phyloP scores from a whole-genome alignment of 2,888 invertebrate species.

The Philereme vetulata region DNA sequence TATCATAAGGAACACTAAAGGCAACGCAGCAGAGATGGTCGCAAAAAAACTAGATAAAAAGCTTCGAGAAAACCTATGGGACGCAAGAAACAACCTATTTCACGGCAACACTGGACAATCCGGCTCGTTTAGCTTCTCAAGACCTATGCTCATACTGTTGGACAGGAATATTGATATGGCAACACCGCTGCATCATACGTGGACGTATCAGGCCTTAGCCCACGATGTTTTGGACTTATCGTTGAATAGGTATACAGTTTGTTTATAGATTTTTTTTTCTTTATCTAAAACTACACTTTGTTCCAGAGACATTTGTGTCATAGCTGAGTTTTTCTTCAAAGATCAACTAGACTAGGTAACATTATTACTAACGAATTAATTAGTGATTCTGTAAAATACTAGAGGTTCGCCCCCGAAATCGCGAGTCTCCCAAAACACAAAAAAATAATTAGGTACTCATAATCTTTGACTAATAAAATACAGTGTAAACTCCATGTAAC shows the following conservation, averaged over 20 bases:
- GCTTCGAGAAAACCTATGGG: constrained; percentile 97
- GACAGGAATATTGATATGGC: constrained; percentile 98
- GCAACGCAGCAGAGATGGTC: constrained; percentile 99
- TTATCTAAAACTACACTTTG: neutral
- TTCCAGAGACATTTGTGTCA: too few relatives aligned
- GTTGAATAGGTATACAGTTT: constrained; percentile 87
- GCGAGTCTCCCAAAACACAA: too few relatives aligned
- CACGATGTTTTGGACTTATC: constrained; percentile 98
- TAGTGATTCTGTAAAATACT: too few relatives aligned
- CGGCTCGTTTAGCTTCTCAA: constrained; percentile 93
- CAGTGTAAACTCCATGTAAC: too few relatives aligned
- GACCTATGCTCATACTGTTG: constrained; percentile 95
- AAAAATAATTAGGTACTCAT: too few relatives aligned
- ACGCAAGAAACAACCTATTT: constrained; percentile 98
- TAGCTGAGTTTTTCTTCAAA: too few relatives aligned
- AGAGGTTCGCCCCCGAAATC: too few relatives aligned
- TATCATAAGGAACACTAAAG: constrained; percentile 95
- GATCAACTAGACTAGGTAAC: too few relatives aligned
- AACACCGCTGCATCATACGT: constrained; percentile 99
- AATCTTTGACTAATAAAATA: too few relatives aligned
- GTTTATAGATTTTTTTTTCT: constrained; percentile 7
- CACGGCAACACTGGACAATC: constrained; percentile 91
- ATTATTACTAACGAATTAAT: too few relatives aligned
- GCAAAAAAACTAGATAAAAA: constrained; percentile 98
- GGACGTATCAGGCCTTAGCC: constrained; percentile 99